phyloP scores from a whole-genome alignment of 2,797 vertebrate species.

The Phrynocephalus forsythii region DNA sequence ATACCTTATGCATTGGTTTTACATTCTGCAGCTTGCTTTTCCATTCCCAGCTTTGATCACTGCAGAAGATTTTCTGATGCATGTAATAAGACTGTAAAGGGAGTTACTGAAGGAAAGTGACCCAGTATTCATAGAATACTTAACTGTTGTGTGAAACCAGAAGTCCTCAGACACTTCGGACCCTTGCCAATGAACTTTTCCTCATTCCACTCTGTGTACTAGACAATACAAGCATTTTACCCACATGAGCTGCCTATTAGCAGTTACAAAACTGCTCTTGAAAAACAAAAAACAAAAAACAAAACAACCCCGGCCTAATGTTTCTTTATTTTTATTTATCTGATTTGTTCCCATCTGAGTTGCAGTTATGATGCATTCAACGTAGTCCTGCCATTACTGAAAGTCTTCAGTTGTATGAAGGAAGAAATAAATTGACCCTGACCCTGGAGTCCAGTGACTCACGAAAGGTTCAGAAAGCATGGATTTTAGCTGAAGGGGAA shows the following conservation, averaged over 20 bases:
- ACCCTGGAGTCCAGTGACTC: not conserved
- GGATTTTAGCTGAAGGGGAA: conserved; percentile 23
- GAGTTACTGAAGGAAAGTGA: not conserved
- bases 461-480: conserved; percentile 32
- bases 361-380: not conserved
- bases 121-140: not conserved
- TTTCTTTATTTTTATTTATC: not conserved
- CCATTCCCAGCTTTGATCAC: conserved; percentile 49
- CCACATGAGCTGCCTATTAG: too few relatives aligned
- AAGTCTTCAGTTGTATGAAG: not conserved
- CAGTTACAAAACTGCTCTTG: not conserved
- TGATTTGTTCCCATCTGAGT: not conserved
- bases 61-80: conserved; percentile 19
- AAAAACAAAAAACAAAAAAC: not conserved
- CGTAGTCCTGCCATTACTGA: not conserved
- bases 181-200: not conserved
- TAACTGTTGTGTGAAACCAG: not conserved
- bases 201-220: not conserved
- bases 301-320: not conserved
- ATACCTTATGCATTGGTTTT: not conserved
- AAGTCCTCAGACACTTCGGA: not conserved
- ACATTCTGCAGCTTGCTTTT: not conserved
- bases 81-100: conserved; percentile 40
- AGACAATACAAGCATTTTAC: not conserved
- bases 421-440: conserved; percentile 26